These are phyloP conservation scores for Lamprologus speciosus DNA, from an alignment of 2,113 vertebrate genomes.

Conservation along the genomic window DNA sequence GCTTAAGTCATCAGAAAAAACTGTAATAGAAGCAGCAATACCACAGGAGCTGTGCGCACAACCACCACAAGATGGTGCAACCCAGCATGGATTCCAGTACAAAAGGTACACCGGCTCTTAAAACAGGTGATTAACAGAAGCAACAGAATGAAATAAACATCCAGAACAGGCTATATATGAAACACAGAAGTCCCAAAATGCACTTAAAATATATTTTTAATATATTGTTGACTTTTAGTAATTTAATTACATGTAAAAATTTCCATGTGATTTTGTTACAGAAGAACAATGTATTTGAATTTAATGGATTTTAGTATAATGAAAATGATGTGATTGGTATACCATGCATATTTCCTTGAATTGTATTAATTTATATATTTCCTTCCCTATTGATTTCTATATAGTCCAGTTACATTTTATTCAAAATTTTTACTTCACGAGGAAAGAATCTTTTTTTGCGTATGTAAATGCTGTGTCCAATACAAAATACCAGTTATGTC, in stretches of 20 bases:
- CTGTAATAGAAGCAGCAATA: neutral
- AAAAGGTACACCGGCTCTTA: neutral
- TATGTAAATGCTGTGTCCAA: neutral
- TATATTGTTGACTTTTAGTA: neutral
- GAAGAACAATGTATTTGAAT: neutral
- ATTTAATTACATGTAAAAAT: neutral
- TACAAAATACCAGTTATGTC: neutral
- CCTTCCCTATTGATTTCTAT: neutral
- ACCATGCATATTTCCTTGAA: neutral
- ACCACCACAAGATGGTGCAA: constrained; percentile 26
- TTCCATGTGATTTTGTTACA: neutral
- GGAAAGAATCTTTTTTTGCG: neutral
- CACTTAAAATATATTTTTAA: neutral
- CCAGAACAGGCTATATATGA: neutral
- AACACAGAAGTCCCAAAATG: neutral
- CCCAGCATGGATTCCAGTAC: neutral
- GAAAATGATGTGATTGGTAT: neutral
- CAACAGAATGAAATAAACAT: neutral
- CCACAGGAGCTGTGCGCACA: neutral
- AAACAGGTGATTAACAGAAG: neutral
- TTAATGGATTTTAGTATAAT: neutral
- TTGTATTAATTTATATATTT: neutral
- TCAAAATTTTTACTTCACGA: neutral
- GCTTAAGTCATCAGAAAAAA: too few species aligned
- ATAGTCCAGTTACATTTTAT: neutral